Evolutionary conservation across 2,113 vertebrate genomes (phyloP).

Genomic region (Cavia porcellus): DNA sequence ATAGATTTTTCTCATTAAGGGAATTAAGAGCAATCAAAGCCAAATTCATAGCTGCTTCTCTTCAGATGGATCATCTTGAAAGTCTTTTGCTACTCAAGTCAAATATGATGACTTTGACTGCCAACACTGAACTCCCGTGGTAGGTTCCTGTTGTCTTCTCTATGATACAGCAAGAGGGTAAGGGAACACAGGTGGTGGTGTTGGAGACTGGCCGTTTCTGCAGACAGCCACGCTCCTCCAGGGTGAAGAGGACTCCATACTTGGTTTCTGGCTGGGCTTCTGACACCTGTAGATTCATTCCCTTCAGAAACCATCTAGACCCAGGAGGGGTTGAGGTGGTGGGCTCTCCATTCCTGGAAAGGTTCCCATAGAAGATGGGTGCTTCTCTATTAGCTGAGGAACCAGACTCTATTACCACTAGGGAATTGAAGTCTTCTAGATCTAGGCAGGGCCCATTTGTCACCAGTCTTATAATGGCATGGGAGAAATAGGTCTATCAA

Average conservation of each 20-base stretch:
- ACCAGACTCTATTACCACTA: background rate
- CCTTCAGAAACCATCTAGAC: conserved; percentile 16
- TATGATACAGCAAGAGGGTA: background rate
- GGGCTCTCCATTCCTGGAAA: background rate
- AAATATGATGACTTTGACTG: conserved; percentile 83
- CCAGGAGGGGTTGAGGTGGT: background rate
- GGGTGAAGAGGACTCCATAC: background rate
- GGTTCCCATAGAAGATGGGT: background rate
- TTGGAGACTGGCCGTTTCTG: background rate
- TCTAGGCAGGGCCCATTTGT: background rate
- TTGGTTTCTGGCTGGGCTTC: background rate
- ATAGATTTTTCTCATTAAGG: conserved; percentile 84
- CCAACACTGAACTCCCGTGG: conserved; percentile 55
- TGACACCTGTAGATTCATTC: background rate
- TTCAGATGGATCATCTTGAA: conserved; percentile 84
- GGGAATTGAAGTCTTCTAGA: background rate
- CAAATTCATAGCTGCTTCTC: conserved; percentile 85
- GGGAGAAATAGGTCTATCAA: background rate
- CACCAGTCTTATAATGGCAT: background rate
- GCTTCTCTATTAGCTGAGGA: background rate
- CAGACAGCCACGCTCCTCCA: background rate
- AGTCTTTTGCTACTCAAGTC: conserved; percentile 81
- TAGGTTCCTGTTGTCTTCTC: background rate
- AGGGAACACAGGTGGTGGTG: background rate
- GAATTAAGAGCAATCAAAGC: conserved; percentile 87